Base-by-base conservation (phyloP, 2,113 vertebrate species). In the Malaclemys terrapin region DNA sequence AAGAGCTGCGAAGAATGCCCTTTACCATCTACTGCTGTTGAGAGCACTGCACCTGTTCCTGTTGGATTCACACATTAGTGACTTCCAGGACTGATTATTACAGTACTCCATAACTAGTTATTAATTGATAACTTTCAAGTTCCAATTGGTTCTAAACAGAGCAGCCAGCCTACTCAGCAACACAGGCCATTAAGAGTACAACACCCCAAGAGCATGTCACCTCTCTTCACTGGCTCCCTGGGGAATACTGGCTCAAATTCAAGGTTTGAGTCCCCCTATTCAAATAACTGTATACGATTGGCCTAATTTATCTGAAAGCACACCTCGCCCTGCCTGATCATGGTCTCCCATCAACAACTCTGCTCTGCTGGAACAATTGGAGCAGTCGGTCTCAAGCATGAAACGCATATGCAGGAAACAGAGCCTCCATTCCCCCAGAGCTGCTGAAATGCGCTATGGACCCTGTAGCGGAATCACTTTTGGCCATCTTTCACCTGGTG, bases 241-340 rank as follows among this genome's bases (percentile, higher is more conserved):
- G 16, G 16, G 16, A 69, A 69, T 69, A n/a, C 8, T 69, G 62
- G 62, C 35, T n/a, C 35, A 35, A 69, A 69, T 19, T n/a, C 35
- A n/a, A n/a, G 14, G 31, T 17, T 69, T n/a, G 35, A 35, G 19
- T 20, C 38, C 59, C 56, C 69, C 5, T 13, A n/a, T 17, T 11
- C 17, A n/a, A 25, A 81, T 16, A 50, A 2, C 4, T 1, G 0
- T 17, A 42, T 1, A 3, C n/a, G 22, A 86, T 29, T 11, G 76
- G 31, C 3, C 7, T 12, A 19, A 0, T 7, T 50, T 10, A 79
- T 8, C 69, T 84, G 17, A 14, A 47, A 78, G 3, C 5, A 2
- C 5, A 75, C 35, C 62, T 84, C 13, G 78, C n/a, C 27, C 50
- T 50, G 9, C 8, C 62, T 38, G 35, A 69, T 69, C 35, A 20